A percentile compares a stretch with the other conserved stretches of the same genome.
phyloP scores from a whole-genome alignment of 2,797 vertebrate species.

The Cossypha dichroa region DNA sequence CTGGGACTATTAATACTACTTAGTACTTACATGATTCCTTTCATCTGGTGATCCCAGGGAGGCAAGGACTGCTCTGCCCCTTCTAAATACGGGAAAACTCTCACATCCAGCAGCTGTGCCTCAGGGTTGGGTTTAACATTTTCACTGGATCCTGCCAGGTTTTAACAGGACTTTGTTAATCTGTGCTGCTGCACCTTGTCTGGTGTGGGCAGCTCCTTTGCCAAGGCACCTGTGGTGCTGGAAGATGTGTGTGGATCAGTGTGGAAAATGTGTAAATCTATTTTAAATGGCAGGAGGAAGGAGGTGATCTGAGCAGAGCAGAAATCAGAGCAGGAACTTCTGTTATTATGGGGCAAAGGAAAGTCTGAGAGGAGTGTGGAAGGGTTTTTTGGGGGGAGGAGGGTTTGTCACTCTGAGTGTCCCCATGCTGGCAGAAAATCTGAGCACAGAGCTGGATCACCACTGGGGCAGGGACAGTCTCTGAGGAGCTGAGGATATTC shows the following conservation, averaged over 20 bases:
- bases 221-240: not conserved
- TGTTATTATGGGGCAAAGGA: accelerated
- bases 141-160: not conserved
- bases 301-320: not conserved
- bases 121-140: not conserved
- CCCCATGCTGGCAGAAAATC: not conserved
- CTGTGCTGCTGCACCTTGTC: not conserved
- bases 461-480: not conserved
- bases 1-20: conserved; percentile 63
- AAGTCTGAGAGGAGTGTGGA: accelerated
- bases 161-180: not conserved
- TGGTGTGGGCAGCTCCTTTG: not conserved
- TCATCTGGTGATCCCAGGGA: conserved; percentile 36
- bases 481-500: not conserved
- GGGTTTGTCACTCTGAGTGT: not conserved
- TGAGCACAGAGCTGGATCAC: not conserved
- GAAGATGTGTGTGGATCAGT: accelerated
- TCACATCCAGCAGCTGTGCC: not conserved
- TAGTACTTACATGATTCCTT: conserved; percentile 58
- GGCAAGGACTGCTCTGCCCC: not conserved
- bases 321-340: accelerated
- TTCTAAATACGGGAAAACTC: not conserved
- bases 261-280: not conserved
- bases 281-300: accelerated
- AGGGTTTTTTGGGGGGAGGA: not conserved